A percentile compares a stretch with the other conserved stretches of the same genome.
phyloP scores from a whole-genome alignment of 2,113 vertebrate genomes.

The Poeciliopsis occidentalis region DNA sequence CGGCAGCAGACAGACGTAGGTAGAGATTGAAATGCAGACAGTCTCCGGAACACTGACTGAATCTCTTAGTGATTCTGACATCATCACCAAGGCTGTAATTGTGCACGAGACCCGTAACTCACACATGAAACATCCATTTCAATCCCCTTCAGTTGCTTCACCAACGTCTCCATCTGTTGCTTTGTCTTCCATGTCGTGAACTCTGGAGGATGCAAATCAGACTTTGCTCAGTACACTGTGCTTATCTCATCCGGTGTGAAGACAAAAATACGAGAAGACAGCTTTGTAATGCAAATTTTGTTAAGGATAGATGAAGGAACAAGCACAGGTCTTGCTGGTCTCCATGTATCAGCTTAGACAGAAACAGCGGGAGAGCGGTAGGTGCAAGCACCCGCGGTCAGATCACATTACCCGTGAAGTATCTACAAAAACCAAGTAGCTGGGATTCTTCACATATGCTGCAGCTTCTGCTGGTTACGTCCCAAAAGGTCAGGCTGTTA shows the following conservation, averaged over 20 bases:
- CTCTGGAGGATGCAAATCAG: conserved; percentile 2
- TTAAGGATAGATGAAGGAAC: not conserved
- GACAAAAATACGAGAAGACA: not conserved
- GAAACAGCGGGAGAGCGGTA: conserved; percentile 4
- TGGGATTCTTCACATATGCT: not conserved
- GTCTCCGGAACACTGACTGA: conserved; percentile 41
- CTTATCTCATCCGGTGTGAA: not conserved
- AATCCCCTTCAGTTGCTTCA: conserved; percentile 23
- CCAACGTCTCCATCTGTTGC: conserved; percentile 42
- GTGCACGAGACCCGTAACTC: conserved; percentile 33
- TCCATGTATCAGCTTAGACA: not conserved
- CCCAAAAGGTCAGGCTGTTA: conserved; percentile 9
- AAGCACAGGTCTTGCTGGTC: not conserved
- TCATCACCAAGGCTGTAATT: conserved; percentile 28
- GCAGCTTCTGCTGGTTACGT: not conserved
- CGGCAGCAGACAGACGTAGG: not conserved
- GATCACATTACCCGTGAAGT: not conserved
- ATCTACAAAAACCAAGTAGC: not conserved
- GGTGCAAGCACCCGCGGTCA: conserved; percentile 3
- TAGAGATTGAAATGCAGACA: conserved; percentile 10
- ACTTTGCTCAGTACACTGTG: not conserved
- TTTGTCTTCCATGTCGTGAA: conserved; percentile 2
- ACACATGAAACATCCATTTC: conserved; percentile 44
- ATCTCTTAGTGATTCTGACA: conserved; percentile 19
- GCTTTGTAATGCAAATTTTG: not conserved